phyloP scores from a whole-genome alignment of 2,888 invertebrate species.

The Pemphredon lugubris region DNA sequence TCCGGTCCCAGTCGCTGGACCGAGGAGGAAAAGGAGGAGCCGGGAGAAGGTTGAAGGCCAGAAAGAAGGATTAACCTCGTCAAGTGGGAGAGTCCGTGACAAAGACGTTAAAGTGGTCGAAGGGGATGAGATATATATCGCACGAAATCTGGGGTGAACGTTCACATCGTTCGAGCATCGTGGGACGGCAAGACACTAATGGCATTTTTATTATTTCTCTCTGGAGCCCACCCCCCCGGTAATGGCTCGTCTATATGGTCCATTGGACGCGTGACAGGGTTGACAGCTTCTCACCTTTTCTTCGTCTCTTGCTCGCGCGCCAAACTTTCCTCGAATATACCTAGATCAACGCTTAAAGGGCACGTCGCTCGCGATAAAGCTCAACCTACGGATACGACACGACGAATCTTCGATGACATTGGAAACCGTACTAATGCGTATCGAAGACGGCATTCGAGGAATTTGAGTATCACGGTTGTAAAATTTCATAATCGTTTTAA shows the following conservation, averaged over 20 bases:
- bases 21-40: conserved; percentile 44
- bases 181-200: conserved; percentile 75
- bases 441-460: too few relatives aligned
- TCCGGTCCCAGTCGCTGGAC: conserved; percentile 48
- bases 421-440: too few relatives aligned
- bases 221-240: conserved; percentile 54
- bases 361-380: neutral
- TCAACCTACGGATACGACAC: neutral
- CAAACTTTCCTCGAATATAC: neutral
- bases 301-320: conserved; percentile 22
- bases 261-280: conserved; percentile 77
- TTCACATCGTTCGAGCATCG: conserved; percentile 65
- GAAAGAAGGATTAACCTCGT: conserved; percentile 76
- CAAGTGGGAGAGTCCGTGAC: conserved; percentile 72
- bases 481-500: too few relatives aligned
- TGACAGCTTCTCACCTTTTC: conserved; percentile 74
- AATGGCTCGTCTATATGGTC: conserved; percentile 74
- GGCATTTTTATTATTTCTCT: conserved; percentile 81
- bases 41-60: conserved; percentile 51
- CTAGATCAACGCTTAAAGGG: conserved; percentile 20
- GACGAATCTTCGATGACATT: too few relatives aligned
- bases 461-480: too few relatives aligned
- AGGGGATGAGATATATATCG: conserved; percentile 69
- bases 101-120: conserved; percentile 69
- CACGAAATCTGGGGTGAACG: conserved; percentile 71